These are phyloP conservation scores for Rhynchopsitta pachyrhyncha DNA, from an alignment of 2,113 vertebrate species.

Conservation along the genomic window DNA sequence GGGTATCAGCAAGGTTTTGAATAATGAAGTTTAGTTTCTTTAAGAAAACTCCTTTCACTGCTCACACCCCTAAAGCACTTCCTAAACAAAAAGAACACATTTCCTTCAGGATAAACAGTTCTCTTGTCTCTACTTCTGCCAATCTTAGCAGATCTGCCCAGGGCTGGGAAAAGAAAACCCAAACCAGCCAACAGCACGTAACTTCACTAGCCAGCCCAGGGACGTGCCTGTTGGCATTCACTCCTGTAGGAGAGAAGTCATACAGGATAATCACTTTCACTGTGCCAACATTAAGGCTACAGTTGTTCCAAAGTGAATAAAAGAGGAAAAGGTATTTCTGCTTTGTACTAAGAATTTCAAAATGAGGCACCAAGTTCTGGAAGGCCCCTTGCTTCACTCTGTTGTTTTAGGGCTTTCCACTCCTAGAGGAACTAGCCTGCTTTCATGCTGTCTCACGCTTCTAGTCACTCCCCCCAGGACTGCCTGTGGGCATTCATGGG, in stretches of 20 bases:
- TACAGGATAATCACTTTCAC: not conserved
- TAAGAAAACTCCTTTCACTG: not conserved
- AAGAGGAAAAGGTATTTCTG: not conserved
- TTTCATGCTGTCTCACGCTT: not conserved
- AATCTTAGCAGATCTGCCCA: not conserved
- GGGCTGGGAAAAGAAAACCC: not conserved
- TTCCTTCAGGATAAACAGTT: not conserved
- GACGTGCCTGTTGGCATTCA: not conserved
- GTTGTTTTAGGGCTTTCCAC: not conserved
- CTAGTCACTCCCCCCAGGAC: not conserved
- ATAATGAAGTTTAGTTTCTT: not conserved
- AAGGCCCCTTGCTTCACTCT: not conserved
- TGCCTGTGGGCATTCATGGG: not conserved
- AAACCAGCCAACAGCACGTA: not conserved
- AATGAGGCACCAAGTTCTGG: not conserved
- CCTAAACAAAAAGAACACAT: fast-evolving
- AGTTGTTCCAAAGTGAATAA: not conserved
- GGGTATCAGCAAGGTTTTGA: not conserved
- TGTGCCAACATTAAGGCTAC: no score
- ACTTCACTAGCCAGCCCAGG: not conserved
- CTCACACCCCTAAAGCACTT: not conserved
- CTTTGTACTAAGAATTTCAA: not conserved
- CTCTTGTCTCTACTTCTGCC: not conserved
- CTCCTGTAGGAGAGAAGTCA: not conserved
- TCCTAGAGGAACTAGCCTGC: not conserved